These are phyloP conservation scores for Boulengerochromis microlepis DNA, from an alignment of 2,113 vertebrate genomes.

Conservation along the genomic window DNA sequence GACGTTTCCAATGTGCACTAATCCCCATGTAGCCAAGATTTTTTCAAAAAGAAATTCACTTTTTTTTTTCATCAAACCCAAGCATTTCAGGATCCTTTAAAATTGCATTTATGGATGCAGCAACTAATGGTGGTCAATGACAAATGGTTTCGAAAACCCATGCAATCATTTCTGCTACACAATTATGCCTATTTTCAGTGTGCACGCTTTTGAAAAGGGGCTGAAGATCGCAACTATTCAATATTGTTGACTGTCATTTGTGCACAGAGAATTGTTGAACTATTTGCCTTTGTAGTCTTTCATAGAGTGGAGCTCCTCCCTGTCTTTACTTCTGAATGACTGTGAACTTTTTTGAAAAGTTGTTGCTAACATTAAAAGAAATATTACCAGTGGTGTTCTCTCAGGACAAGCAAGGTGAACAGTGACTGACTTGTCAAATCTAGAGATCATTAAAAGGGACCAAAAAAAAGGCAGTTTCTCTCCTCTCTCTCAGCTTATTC, in stretches of 20 bases:
- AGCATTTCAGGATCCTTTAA: background rate
- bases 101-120: background rate
- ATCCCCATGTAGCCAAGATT: accelerated
- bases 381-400: background rate
- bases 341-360: background rate
- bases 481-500: background rate
- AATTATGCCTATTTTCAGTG: background rate
- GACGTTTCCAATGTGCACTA: background rate
- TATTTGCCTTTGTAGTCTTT: background rate
- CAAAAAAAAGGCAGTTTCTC: background rate
- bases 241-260: background rate
- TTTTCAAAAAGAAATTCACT: background rate
- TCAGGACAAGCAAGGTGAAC: background rate
- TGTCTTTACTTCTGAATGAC: background rate
- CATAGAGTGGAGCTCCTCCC: background rate
- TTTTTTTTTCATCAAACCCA: background rate
- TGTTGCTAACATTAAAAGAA: background rate
- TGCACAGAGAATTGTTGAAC: background rate
- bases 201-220: background rate
- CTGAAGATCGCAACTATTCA: background rate
- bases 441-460: background rate
- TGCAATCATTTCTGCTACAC: background rate
- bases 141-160: background rate
- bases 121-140: background rate
- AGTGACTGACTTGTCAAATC: background rate